Percentiles rank a stretch among this genome's conserved stretches.
Evolutionary conservation across 2,888 invertebrate species (phyloP).

Genomic region (Chorisops tibialis): DNA sequence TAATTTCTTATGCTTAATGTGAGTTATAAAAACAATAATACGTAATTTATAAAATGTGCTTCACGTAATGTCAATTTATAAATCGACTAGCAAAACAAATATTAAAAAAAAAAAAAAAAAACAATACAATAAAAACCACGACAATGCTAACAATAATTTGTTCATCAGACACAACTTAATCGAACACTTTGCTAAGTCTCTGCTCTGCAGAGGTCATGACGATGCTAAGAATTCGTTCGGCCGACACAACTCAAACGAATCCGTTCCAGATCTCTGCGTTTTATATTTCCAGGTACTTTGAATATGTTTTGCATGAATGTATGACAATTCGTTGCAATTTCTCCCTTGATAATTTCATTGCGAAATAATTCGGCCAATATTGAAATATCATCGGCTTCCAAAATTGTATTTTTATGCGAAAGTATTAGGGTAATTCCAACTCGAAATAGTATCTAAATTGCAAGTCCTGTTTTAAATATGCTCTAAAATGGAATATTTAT

Average conservation of each 20-base stretch:
- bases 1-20: too few relatives aligned
- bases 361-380: conserved; percentile 80
- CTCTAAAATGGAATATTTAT: background rate
- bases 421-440: conserved; percentile 82
- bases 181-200: background rate
- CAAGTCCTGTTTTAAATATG: background rate
- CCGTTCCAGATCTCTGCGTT: conserved; percentile 47
- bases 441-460: conserved; percentile 69
- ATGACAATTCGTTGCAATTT: conserved; percentile 79
- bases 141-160: background rate
- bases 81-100: background rate
- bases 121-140: background rate
- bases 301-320: conserved; percentile 86
- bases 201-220: background rate
- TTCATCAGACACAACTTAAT: background rate
- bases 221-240: conserved; percentile 24
- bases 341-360: conserved; percentile 69
- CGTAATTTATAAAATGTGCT: too few relatives aligned
- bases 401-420: conserved; percentile 65
- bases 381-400: conserved; percentile 76
- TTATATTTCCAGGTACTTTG: conserved; percentile 72
- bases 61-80: too few relatives aligned
- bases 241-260: conserved; percentile 45
- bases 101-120: background rate
- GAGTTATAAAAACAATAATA: too few relatives aligned